Evolutionary conservation across 2,888 invertebrate species (phyloP), one percentile per base, ranked within the genome.

Genomic region (Sceliomorpha sp.): DNA sequence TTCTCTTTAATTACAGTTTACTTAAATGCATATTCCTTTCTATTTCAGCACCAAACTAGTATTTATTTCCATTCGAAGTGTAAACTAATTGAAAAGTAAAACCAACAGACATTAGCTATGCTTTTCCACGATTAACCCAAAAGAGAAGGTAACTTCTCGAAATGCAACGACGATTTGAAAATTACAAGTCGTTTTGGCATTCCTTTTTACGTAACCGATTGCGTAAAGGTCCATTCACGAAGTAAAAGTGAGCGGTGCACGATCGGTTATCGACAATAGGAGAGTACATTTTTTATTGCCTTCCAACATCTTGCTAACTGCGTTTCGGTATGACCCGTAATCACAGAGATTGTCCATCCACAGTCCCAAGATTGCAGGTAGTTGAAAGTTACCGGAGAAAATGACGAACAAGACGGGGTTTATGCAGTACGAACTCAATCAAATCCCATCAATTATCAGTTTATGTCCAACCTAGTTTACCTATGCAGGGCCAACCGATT

Each of bases 371-470:
- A 39, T 29, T 48, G 34, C 9, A 17, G 26, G 48, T 12, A 24
- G 60, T 36, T 32, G 47, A 62, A 51, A 31, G 36, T 29, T 53
- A 67, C 68, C 67, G 40, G 64, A 68, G 72, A 66, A 68, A 66
- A 66, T 56, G 32, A 51, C 36, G 42, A 34, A 48, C 42, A 50
- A 39, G 24, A 42, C 37, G 29, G 60, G 20, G 34, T 26, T 50
- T 32, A 36, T 42, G 31, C 42, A 55, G 64, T 39, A 26, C 50
- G 63, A 67, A 63, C 68, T 77, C 84, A 83, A 83, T 83, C 80
- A 79, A 82, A 83, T 81, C 74, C 76, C 74, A 77, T 78, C 81
- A 82, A 82, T 84, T 82, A 81, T 77, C 74, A 72, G 72, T 70
- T 73, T 63, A 72, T 63, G 66, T 62, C 66, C 62, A 66, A 74